Conservation (phyloP, 2,888 invertebrate genomes). For the Schrankia costaestrigalis region DNA sequence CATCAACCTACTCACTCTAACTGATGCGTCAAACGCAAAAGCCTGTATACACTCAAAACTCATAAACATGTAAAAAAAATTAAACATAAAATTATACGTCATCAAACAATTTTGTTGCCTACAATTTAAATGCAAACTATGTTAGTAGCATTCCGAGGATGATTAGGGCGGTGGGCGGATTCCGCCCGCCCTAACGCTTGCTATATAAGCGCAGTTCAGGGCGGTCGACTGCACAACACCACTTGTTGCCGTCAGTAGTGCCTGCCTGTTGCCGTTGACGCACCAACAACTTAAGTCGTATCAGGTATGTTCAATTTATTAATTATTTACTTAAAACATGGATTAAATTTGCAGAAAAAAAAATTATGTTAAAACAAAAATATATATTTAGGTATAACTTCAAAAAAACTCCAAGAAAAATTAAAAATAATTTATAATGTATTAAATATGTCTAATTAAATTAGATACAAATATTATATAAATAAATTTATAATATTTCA, state of each 20-base stretch:
- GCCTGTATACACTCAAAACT: conserved; percentile 7
- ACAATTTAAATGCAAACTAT: conserved; percentile 71
- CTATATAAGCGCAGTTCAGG: conserved; percentile 67
- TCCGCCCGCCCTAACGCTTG: conserved; percentile 35
- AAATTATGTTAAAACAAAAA: background rate
- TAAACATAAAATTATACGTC: conserved; percentile 26
- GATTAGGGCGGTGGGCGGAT: conserved; percentile 70
- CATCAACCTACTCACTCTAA: no score
- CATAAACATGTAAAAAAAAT: conserved; percentile 7
- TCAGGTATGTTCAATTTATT: conserved; percentile 54
- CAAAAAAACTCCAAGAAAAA: background rate
- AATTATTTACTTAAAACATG: background rate
- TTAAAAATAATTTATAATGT: no score
- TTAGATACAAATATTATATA: no score
- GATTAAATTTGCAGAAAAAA: background rate
- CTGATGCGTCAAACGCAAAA: no score
- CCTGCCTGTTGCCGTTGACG: conserved; percentile 55
- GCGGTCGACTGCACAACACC: conserved; percentile 70
- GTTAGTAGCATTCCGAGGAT: conserved; percentile 56
- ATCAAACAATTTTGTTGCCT: conserved; percentile 51
- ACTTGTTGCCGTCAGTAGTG: conserved; percentile 66
- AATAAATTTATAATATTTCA: no score
- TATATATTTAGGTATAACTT: background rate
- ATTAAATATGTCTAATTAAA: no score
- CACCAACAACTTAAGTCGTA: conserved; percentile 43